phyloP scores from a whole-genome alignment of 2,113 vertebrate species.

The Apus apus region DNA sequence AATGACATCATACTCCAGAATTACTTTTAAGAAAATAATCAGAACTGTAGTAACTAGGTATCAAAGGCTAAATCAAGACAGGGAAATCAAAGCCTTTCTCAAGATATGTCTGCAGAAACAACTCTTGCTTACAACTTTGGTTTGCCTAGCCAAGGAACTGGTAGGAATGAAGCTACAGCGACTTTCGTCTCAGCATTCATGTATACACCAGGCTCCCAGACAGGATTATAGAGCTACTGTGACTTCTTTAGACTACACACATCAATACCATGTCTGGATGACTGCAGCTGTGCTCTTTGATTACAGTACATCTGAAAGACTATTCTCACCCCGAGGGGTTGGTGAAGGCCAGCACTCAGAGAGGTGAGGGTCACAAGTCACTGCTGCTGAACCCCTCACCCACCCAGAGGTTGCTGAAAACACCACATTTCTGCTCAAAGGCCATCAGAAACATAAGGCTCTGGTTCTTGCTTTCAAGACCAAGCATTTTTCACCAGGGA shows the following conservation, averaged over 20 bases:
- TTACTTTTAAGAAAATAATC: background rate
- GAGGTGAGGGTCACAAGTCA: rapidly evolving
- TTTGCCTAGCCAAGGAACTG: background rate
- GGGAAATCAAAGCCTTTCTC: background rate
- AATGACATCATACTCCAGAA: slow-evolving; percentile 19
- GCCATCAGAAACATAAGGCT: background rate
- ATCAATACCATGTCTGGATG: background rate
- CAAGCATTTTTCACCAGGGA: background rate
- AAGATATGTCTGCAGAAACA: background rate
- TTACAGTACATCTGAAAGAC: background rate
- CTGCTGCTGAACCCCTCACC: background rate
- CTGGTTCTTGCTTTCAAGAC: background rate
- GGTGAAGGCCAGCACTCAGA: rapidly evolving
- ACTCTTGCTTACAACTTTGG: background rate
- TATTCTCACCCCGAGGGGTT: rapidly evolving
- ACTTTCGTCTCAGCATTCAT: background rate
- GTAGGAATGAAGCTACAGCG: background rate
- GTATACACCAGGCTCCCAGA: background rate
- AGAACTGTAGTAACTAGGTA: background rate
- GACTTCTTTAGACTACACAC: background rate
- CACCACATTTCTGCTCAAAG: background rate
- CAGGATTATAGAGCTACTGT: background rate
- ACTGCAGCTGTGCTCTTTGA: background rate
- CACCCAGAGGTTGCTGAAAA: background rate
- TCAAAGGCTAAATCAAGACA: background rate